Evolutionary conservation across 2,113 vertebrate genomes (phyloP).

Genomic region (Leptosomus discolor): DNA sequence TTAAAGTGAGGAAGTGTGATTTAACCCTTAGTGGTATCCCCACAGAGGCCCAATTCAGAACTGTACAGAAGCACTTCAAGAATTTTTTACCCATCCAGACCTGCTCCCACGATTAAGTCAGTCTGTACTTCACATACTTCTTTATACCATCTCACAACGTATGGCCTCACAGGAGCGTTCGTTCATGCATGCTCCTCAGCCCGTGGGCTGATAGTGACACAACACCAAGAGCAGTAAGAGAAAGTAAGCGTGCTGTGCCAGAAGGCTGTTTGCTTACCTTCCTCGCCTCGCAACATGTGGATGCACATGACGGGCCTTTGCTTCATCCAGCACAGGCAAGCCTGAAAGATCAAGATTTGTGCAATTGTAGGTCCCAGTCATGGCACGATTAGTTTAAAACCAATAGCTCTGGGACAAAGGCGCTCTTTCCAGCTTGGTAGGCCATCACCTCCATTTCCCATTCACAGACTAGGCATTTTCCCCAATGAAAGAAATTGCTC

Average conservation of each 20-base stretch:
- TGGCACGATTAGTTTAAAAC: background rate
- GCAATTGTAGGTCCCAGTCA: background rate
- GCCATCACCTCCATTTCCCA: background rate
- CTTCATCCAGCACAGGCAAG: background rate
- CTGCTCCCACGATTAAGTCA: background rate
- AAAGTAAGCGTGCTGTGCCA: background rate
- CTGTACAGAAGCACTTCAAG: background rate
- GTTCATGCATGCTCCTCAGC: background rate
- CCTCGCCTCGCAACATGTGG: background rate
- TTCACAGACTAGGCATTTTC: background rate
- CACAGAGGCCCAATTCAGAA: background rate
- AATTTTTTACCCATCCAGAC: background rate
- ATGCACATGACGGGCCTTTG: accelerated
- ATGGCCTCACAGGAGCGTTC: background rate
- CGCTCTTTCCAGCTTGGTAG: background rate
- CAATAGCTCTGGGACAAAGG: background rate
- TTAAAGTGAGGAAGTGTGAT: background rate
- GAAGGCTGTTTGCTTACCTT: background rate
- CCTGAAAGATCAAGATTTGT: background rate
- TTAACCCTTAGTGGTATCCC: background rate
- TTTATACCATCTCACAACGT: accelerated
- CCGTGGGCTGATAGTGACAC: accelerated
- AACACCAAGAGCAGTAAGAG: background rate
- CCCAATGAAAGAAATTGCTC: background rate
- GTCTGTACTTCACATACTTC: background rate